A percentile compares a stretch with the other conserved stretches of the same genome.
phyloP scores from a whole-genome alignment of 2,888 invertebrate species.

The Torymus texanus region DNA sequence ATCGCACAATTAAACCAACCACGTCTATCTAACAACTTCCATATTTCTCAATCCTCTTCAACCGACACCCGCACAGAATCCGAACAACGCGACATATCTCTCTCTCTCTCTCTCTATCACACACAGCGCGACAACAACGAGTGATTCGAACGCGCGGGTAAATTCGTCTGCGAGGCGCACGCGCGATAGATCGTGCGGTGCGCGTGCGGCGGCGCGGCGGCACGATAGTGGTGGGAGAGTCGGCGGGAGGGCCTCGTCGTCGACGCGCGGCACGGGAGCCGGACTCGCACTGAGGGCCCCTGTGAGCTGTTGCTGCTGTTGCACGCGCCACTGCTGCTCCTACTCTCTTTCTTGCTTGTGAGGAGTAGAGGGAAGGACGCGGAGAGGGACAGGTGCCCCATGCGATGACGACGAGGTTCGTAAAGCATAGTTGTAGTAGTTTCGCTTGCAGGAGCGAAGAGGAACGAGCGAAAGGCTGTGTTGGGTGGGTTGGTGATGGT shows the following conservation, averaged over 20 bases:
- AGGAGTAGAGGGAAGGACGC: conserved; percentile 18
- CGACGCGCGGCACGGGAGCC: conserved; percentile 46
- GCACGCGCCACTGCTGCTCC: conserved; percentile 16
- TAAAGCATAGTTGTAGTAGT: no score
- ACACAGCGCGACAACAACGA: neutral
- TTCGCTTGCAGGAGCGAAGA: no score
- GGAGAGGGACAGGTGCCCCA: neutral
- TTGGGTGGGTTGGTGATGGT: no score
- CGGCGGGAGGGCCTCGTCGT: conserved; percentile 2
- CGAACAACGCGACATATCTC: no score
- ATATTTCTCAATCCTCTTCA: no score
- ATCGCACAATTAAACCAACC: no score
- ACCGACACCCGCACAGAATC: no score
- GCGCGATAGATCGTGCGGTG: conserved; percentile 37
- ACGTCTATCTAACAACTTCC: no score
- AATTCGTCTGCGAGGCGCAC: conserved; percentile 2
- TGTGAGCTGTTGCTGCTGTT: neutral
- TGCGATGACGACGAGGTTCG: no score
- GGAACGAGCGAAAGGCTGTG: no score
- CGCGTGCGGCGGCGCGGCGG: conserved; percentile 8
- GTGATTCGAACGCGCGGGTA: neutral
- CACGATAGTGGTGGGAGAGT: neutral
- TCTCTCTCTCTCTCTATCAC: neutral
- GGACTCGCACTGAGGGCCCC: conserved; percentile 44
- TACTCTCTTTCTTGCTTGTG: neutral